These are phyloP conservation scores for Lindbergichthys nudifrons DNA, from an alignment of 2,797 vertebrate genomes.

Conservation along the genomic window DNA sequence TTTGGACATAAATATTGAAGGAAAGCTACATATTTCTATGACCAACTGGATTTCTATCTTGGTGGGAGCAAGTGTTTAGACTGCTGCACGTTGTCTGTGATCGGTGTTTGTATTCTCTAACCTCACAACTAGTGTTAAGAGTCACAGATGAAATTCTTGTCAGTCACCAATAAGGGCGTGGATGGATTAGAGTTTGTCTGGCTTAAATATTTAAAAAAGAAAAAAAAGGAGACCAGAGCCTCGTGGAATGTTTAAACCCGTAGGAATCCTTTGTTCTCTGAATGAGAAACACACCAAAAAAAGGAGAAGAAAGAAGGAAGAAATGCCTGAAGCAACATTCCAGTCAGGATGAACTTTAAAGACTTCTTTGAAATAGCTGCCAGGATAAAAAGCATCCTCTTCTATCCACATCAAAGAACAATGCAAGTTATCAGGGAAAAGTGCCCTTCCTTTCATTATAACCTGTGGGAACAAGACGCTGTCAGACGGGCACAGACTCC, in stretches of 20 bases:
- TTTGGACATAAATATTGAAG: constrained; percentile 72
- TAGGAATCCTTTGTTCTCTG: constrained; percentile 46
- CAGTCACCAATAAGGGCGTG: constrained; percentile 44
- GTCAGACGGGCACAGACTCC: constrained; percentile 48
- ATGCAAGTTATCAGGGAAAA: constrained; percentile 44
- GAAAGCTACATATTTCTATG: constrained; percentile 69
- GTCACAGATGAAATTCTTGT: constrained; percentile 50
- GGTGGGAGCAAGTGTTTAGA: constrained; percentile 61
- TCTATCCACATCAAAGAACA: constrained; percentile 71
- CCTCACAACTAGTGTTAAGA: constrained; percentile 27
- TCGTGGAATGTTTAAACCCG: constrained; percentile 55
- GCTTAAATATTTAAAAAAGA: constrained; percentile 44
- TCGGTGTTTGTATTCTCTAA: constrained; percentile 46
- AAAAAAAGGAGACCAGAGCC: constrained; percentile 29
- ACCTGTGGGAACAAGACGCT: constrained; percentile 68
- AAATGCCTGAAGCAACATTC: constrained; percentile 65
- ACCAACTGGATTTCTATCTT: constrained; percentile 50
- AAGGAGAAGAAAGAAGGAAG: constrained; percentile 37
- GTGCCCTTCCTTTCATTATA: constrained; percentile 64
- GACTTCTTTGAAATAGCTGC: constrained; percentile 65
- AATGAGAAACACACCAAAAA: constrained; percentile 60
- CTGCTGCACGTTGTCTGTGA: constrained; percentile 52
- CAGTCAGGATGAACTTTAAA: constrained; percentile 55
- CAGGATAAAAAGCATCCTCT: constrained; percentile 67
- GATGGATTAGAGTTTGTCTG: constrained; percentile 51